phyloP scores from a whole-genome alignment of 2,797 vertebrate species.

The Furcifer pardalis region DNA sequence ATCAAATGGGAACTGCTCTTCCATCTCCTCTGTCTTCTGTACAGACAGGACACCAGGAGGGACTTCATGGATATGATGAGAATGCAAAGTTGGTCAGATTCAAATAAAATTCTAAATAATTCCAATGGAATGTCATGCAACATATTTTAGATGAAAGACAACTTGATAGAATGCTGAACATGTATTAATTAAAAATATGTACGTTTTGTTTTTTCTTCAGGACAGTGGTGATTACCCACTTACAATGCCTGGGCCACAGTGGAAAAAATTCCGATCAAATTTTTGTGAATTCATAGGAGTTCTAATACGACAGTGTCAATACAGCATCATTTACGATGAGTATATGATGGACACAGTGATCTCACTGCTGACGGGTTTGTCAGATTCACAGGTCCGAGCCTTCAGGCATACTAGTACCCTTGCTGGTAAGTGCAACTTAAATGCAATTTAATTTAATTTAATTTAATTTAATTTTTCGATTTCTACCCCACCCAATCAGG shows the following conservation, averaged over 20 bases:
- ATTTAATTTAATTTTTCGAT: too few relatives aligned
- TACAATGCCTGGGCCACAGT: constrained; percentile 97
- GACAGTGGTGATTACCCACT: constrained; percentile 98
- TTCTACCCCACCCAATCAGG: too few relatives aligned
- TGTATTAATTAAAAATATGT: not conserved
- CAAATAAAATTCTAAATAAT: not conserved
- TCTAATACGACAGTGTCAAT: constrained; percentile 97
- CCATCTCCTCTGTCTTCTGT: not conserved
- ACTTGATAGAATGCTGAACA: not conserved
- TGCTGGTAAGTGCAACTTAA: constrained; percentile 84
- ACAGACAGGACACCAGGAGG: not conserved
- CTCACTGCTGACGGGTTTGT: constrained; percentile 96
- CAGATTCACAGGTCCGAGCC: constrained; percentile 98
- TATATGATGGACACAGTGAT: constrained; percentile 99
- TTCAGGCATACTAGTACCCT: constrained; percentile 98
- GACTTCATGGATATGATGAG: not conserved
- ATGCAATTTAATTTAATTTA: too few relatives aligned
- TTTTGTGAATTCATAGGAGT: constrained; percentile 99
- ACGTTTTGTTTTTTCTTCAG: constrained; percentile 72
- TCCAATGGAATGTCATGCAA: not conserved
- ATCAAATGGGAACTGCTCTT: not conserved
- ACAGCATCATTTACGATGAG: constrained; percentile 99
- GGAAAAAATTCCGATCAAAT: constrained; percentile 99
- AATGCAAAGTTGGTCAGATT: not conserved
- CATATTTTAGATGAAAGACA: not conserved